Conservation (phyloP, 2,888 invertebrate genomes). For the Bombylius discolor region DNA sequence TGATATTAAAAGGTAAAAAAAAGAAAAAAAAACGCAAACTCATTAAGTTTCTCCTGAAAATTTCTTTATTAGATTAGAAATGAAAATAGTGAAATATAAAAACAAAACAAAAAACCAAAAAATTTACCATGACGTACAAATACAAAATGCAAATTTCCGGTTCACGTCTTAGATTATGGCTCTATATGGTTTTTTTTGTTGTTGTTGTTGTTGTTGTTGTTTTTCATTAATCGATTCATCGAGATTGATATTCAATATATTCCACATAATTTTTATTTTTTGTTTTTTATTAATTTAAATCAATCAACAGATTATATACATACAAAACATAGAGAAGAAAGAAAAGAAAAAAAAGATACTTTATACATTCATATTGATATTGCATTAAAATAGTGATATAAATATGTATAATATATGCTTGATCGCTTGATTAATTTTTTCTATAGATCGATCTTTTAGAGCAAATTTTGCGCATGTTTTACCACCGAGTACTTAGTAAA, state of each 20-base stretch:
- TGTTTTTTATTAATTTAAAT: too few species aligned
- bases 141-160: background rate
- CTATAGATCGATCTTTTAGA: background rate
- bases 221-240: too few species aligned
- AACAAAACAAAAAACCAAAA: background rate
- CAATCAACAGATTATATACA: too few species aligned
- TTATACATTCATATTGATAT: too few species aligned
- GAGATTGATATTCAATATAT: too few species aligned
- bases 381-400: too few species aligned
- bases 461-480: background rate
- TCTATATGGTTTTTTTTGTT: too few species aligned
- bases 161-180: background rate
- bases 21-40: background rate
- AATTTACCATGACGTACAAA: background rate
- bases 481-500: background rate
- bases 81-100: background rate
- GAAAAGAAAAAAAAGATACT: too few species aligned
- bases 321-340: too few species aligned
- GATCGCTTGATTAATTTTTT: background rate
- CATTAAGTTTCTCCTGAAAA: background rate
- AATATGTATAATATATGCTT: background rate
- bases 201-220: too few species aligned
- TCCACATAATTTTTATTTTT: too few species aligned
- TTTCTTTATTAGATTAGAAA: background rate
- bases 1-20: too few species aligned